Base-by-base conservation (phyloP, 1,140 invertebrate species). In the Colletes latitarsis region DNA sequence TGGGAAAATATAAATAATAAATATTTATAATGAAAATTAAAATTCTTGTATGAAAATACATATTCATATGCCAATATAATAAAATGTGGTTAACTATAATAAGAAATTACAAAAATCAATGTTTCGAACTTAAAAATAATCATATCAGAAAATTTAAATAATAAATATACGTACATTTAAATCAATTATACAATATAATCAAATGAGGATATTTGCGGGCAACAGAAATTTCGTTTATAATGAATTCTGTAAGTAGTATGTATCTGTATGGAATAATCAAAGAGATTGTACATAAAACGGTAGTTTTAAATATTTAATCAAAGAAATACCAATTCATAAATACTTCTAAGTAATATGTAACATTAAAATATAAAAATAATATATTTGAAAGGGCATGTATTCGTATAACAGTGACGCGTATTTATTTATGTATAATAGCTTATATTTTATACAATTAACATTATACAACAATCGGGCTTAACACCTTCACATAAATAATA, bases 401-500 rank as follows among this genome's bases (percentile, higher is more conserved):
- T 58, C 19, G 9, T 10, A 12, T 66, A n/a, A 12, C 17, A 66
- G 21, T 49, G 43, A 49, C n/a, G 49, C 17, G 21, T 58, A 12
- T 49, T 21, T 46, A 64, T 21, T 62, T 62, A 19, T 63, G 17
- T 6, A 78, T 49, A 6, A 17, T 46, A 14, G n/a, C 4, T 58
- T 53, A 55, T 77, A 64, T 63, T 63, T 72, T 30, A 64, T 46
- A 78, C 52, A 46, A 46, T n/a, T 57, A 67, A 49, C 52, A 55
- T 41, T 21, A 77, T n/a, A 71, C 19, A 69, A 60, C 55, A 78
- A 72, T 30, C 5, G 19, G 6, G 53, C 39, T 62, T 39, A 57
- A 78, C 8, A 49, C 15, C 46, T 64, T 72, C n/a, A 72, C 52
- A 78, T 43, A 79, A 60, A 43, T 43, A n/a, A 43, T 49, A 57